Conservation (phyloP, 2,113 vertebrate species). For the Clarias macrocephalus region DNA sequence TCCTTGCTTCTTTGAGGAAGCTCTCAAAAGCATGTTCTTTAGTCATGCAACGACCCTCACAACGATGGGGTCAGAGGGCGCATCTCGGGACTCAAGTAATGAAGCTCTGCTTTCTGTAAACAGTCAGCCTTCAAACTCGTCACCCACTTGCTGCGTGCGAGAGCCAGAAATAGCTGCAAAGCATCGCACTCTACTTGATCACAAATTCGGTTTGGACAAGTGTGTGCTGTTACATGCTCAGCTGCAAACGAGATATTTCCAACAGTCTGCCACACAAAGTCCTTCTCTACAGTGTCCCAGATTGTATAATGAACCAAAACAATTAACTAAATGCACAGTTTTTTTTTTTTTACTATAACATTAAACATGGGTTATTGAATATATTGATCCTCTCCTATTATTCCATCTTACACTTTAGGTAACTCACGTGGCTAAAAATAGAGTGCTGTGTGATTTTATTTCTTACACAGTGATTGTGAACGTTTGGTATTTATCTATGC, state of each 20-base stretch:
- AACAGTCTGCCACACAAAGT: constrained; percentile 5
- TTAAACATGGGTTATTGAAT: neutral
- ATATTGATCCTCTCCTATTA: neutral
- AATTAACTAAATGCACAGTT: neutral
- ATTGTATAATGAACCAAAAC: neutral
- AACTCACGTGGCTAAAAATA: neutral
- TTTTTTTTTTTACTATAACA: neutral
- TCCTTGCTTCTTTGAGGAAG: constrained; percentile 11
- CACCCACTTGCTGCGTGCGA: constrained; percentile 55
- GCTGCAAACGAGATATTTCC: constrained; percentile 28
- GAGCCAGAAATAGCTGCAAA: constrained; percentile 62
- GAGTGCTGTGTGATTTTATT: no score
- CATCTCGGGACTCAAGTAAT: constrained; percentile 30
- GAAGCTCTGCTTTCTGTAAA: constrained; percentile 44
- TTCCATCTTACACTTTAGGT: neutral
- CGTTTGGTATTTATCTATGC: neutral
- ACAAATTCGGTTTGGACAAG: constrained; percentile 62
- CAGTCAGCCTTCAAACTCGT: constrained; percentile 55
- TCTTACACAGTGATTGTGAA: neutral
- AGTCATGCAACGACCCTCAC: constrained; percentile 2
- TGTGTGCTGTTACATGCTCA: constrained; percentile 55
- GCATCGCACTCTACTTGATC: constrained; percentile 49
- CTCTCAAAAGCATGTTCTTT: constrained; percentile 6
- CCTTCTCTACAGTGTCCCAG: neutral
- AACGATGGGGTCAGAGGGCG: constrained; percentile 24